Evolutionary conservation across 2,888 invertebrate genomes (phyloP), one percentile per base, ranked within the genome.

Genomic region (Noctuana brunneofusca): DNA sequence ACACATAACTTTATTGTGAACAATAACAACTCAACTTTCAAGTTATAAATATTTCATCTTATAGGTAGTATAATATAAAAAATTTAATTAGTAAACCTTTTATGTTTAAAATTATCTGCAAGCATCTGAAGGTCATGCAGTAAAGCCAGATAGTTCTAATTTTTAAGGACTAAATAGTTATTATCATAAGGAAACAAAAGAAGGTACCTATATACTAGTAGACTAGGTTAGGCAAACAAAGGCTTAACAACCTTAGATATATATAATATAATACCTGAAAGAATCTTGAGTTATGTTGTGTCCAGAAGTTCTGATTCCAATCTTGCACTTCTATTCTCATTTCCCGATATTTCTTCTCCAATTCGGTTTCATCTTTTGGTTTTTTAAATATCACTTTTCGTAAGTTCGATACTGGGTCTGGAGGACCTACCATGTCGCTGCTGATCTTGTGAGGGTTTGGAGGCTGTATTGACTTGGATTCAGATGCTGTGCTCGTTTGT

Each of bases 291-390:
- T 97, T 97, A 73, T 97, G 97, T 66, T 92, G 91, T 0, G 92
- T 89, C 97, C 97, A 97, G 86, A 97, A 97, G 38, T 92, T 88
- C 68, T 97, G 95, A 82, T 97, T 97, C 97, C 97, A 97, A 63
- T 93, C 87, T 73, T 96, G 96, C 0, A 96, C 95, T 65, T 94
- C 94, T 67, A 93, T 89, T 74, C 95, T 93, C 68, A 93, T 81
- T 69, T 93, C 80, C 65, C 97, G 92, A 71, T 95, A 94, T 68
- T 85, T 82, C 69, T 87, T 93, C 73, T 96, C 96, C 58, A 95
- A 74, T 1, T 75, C 68, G 0, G 95, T 94, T 86, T 97, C 97
- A 71, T 94, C 89, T 1, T 88, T 69, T 2, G 94, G 89, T 70
- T 93, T 89, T 75, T 93, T 93, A 71, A 96, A 95, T 68, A 95